Conservation (phyloP, 2,888 invertebrate genomes). For the Netelia virgata region DNA sequence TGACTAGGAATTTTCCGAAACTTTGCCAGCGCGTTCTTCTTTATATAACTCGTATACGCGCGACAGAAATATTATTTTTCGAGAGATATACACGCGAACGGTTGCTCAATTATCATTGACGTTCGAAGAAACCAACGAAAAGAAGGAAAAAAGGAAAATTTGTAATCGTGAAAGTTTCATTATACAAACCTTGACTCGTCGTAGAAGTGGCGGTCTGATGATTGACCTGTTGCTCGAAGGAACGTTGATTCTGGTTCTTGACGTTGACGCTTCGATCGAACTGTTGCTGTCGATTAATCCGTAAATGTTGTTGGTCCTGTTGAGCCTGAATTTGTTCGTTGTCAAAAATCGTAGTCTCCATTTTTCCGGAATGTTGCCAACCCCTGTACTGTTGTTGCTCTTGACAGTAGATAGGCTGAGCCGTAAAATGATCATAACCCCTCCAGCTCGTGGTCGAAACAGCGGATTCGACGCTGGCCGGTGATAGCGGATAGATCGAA, state of each 20-base stretch:
- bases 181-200: slow-evolving; percentile 52
- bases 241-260: slow-evolving; percentile 18
- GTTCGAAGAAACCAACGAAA: background rate
- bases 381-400: slow-evolving; percentile 35
- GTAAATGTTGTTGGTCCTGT: slow-evolving; percentile 27
- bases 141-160: background rate
- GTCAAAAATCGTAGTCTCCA: slow-evolving; percentile 38
- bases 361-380: slow-evolving; percentile 40
- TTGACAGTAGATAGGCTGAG: slow-evolving; percentile 23
- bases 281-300: slow-evolving; percentile 39
- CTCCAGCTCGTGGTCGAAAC: slow-evolving; percentile 66
- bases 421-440: slow-evolving; percentile 40
- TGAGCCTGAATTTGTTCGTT: slow-evolving; percentile 33
- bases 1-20: slow-evolving; percentile 5
- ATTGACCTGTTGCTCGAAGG: slow-evolving; percentile 44
- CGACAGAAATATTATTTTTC: slow-evolving; percentile 1
- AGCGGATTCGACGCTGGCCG: slow-evolving; percentile 69
- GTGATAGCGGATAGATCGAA: slow-evolving; percentile 68
- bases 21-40: slow-evolving; percentile 7
- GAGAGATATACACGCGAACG: background rate
- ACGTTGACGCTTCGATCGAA: background rate
- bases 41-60: slow-evolving; percentile 27
- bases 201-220: slow-evolving; percentile 31
- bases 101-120: slow-evolving; percentile 30
- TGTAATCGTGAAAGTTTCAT: slow-evolving; percentile 11